Base-by-base conservation (phyloP, 2,888 invertebrate species). In the Lasioglossum vierecki region DNA sequence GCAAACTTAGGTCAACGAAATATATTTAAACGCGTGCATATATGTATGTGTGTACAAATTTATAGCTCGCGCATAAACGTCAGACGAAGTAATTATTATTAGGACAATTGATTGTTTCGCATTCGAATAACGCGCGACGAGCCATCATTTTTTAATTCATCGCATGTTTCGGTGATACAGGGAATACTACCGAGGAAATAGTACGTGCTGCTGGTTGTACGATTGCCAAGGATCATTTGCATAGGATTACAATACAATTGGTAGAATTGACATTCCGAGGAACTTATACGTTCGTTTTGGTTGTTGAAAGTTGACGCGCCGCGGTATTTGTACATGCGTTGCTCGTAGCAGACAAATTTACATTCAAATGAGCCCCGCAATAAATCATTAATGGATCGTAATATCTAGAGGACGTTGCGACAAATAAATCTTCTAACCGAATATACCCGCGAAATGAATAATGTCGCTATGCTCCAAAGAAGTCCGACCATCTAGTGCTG, bases 161-260 rank as follows among this genome's bases (percentile, higher is more conserved):
- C 73, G 73, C 86, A 86, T 70, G 86, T 71, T 75, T 39, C 53
- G 2, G 30, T 15, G 49, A 49, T 68, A 71, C 81, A 85, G 77
- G 84, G 81, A 85, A 85, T 77, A 71, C 74, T 74, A 72, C 53
- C 26, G 66, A 75, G 84, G 76, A 80, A 85, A 85, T 84, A 85
- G 85, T 78, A 78, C 78, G 77, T 46, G 83, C 70, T 63, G 63
- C 53, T 22, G 71, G 79, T 66, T 79, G 83, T 72, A 81, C 76
- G 83, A 66, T 81, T 72, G 82, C 66, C 49, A 26, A 26, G 41
- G 22, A 35, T n/a, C 60, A 84, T 85, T 85, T 85, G 85, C 85
- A 85, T 85, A 73, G 76, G 73, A 85, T 85, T 80, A 76, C 84
- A 84, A 85, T 85, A 84, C 85, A 85, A 85, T 85, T 76, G 76